Conservation (phyloP, 2,888 invertebrate genomes). For the Pantelozetes paolii region DNA sequence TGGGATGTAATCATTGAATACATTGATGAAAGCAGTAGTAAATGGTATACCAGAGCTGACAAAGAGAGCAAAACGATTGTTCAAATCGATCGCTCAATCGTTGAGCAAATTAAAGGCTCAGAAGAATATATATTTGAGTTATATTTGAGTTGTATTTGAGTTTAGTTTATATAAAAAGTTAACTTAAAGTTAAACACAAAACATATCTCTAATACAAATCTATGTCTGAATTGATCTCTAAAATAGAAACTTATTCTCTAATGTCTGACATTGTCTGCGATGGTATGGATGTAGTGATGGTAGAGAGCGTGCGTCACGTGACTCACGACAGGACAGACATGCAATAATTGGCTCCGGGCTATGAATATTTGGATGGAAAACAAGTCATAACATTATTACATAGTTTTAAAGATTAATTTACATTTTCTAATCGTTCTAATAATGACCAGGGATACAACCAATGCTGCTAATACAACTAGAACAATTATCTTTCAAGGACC, state of each 20-base stretch:
- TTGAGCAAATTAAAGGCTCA: constrained; percentile 12
- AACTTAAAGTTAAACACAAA: constrained; percentile 3
- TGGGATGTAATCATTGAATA: constrained; percentile 14
- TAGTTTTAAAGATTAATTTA: constrained; percentile 4
- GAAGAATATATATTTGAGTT: constrained; percentile 4
- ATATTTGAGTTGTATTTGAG: constrained; percentile 15
- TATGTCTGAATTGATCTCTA: background rate
- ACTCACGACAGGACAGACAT: constrained; percentile 17
- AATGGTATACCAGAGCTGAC: background rate
- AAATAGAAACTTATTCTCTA: background rate
- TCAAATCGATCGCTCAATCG: constrained; percentile 32
- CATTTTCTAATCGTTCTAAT: background rate
- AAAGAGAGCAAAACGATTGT: constrained; percentile 28
- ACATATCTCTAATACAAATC: constrained; percentile 1
- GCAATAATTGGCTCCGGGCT: background rate
- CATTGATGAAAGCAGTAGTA: constrained; percentile 26
- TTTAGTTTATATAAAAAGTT: constrained; percentile 29
- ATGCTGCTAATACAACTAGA: no score
- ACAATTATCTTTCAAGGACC: background rate
- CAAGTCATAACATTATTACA: constrained; percentile 14
- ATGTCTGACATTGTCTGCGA: background rate
- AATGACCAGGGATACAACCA: constrained; percentile 35
- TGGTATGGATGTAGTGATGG: background rate
- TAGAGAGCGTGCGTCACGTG: constrained; percentile 33
- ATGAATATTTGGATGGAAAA: background rate